A percentile compares a stretch with the other conserved stretches of the same genome.
These are phyloP conservation scores for Thera obeliscata DNA, from an alignment of 2,888 invertebrate genomes.

Conservation along the genomic window DNA sequence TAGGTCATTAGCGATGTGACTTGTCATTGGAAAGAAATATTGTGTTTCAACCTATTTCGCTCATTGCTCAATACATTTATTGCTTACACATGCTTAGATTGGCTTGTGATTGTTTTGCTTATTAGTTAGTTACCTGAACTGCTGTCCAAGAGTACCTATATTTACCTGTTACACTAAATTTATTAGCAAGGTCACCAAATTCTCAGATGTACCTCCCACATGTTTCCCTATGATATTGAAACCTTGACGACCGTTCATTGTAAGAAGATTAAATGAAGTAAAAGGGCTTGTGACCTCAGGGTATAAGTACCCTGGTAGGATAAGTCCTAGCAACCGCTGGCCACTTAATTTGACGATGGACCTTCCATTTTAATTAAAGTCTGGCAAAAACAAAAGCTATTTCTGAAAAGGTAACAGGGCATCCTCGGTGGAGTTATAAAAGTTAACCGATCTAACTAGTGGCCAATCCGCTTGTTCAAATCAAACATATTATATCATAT, in stretches of 20 bases:
- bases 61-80: too few species aligned
- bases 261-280: not conserved
- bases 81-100: too few species aligned
- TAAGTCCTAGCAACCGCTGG: slow-evolving; percentile 5
- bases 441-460: too few species aligned
- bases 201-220: not conserved
- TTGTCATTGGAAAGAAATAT: not conserved
- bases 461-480: too few species aligned
- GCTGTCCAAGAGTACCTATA: not conserved
- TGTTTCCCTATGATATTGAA: not conserved
- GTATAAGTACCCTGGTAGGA: not conserved
- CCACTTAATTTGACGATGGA: slow-evolving; percentile 15
- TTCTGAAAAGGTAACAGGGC: not conserved
- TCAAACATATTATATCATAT: too few species aligned
- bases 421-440: too few species aligned
- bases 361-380: slow-evolving; percentile 14
- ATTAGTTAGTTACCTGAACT: too few species aligned
- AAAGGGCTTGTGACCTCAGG: not conserved
- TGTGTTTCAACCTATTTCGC: not conserved
- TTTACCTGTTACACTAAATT: not conserved
- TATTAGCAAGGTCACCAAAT: not conserved
- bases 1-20: not conserved
- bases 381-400: not conserved
- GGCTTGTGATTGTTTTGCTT: too few species aligned
- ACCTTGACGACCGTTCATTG: slow-evolving; percentile 5